phyloP scores from a whole-genome alignment of 2,888 invertebrate species.

The Caenorhabditis sp. region DNA sequence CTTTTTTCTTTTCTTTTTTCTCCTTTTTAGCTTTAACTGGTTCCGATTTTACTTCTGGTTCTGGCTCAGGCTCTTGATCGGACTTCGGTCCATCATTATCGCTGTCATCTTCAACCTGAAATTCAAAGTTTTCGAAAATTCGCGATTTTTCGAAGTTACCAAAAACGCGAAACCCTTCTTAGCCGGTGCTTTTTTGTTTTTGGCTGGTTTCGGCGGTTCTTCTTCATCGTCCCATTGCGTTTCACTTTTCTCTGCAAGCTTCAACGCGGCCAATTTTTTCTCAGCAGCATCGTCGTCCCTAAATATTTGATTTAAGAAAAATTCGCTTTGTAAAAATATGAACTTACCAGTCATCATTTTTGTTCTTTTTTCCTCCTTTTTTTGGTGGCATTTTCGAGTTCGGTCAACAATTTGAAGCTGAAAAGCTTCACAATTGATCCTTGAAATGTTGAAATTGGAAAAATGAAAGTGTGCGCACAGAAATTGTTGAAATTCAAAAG shows the following conservation, averaged over 20 bases:
- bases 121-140: not conserved
- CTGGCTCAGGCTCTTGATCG: constrained; percentile 35
- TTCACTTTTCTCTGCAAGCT: constrained; percentile 31
- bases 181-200: constrained; percentile 22
- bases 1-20: constrained; percentile 39
- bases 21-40: constrained; percentile 32
- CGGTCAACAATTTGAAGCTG: too few species aligned
- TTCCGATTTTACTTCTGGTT: constrained; percentile 21
- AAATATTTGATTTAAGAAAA: not conserved
- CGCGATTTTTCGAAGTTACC: not conserved
- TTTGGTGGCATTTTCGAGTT: constrained; percentile 56
- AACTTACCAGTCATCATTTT: constrained; percentile 57
- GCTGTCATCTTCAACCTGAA: constrained; percentile 33
- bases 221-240: constrained; percentile 48
- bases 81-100: constrained; percentile 24
- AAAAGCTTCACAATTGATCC: too few species aligned
- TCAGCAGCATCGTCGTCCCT: constrained; percentile 61
- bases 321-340: too few species aligned
- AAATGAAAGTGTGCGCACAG: too few species aligned
- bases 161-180: constrained; percentile 33
- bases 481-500: too few species aligned
- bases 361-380: constrained; percentile 57
- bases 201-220: constrained; percentile 25
- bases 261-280: constrained; percentile 44
- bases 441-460: too few species aligned